Base-by-base conservation (phyloP, 2,797 vertebrate genomes). In the Chaetophractus vellerosus region DNA sequence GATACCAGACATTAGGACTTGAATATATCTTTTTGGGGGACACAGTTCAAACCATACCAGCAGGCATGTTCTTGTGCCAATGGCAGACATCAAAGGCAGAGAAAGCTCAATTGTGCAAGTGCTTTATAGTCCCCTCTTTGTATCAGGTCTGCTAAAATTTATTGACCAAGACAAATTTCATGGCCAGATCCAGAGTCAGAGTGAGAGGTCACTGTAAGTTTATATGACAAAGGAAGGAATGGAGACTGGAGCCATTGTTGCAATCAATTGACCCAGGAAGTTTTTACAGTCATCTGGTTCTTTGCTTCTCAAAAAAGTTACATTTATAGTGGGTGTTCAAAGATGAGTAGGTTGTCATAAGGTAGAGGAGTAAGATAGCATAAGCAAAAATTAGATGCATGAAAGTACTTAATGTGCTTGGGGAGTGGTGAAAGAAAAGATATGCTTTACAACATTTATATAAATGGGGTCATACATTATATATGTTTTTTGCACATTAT, bases 41-140 rank as follows among this genome's bases (percentile, higher is more conserved):
- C 18, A 19, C 18, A 55, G 16, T 55, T 55, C 52, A 55, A 55
- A 1, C 52, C 52, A 52, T 15, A 52, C 15, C 50, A 52, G 2
- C 50, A 78, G 31, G 52, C 8, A 31, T 15, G 9, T 64, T 59
- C n/a, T 83, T 64, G 63, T n/a, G 24, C 6, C n/a, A 57, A 36
- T 57, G 31, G 2, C 36, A 82, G 64, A 91, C 33, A 57, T 89
- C 28, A 80, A 88, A 48, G 12, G 28, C n/a, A 19, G 4, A 91
- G 24, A n/a, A 94, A 71, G 33, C 15, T 4, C 50, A 91, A 26
- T 55, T 72, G 68, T 48, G 10, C 7, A 57, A 41, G 38, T 88
- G 18, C 18, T 74, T 93, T 96, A 38, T 36, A 89, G 68, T 63
- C 3, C 16, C 61, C 31, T 68, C 69, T 94, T 91, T 38, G 36